Percentiles rank a stretch among this genome's conserved stretches.
These are phyloP conservation scores for Nannoperca obscura DNA, from an alignment of 2,797 vertebrate species.

Conservation along the genomic window DNA sequence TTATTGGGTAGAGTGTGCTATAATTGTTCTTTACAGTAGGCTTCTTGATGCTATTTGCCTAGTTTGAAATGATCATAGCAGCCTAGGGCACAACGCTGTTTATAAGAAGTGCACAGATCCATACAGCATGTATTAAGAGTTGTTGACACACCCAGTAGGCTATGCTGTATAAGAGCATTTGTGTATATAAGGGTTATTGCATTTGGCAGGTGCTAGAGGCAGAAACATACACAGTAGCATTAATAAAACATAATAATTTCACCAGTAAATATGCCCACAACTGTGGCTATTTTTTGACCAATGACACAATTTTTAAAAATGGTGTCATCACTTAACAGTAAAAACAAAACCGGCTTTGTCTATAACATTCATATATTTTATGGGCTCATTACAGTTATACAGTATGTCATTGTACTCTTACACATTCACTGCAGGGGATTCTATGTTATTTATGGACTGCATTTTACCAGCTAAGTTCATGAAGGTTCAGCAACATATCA, in stretches of 20 bases:
- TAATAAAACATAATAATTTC: not conserved
- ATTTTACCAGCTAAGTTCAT: slow-evolving; percentile 38
- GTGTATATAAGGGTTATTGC: slow-evolving; percentile 13
- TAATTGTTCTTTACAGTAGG: slow-evolving; percentile 19
- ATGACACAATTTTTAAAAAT: not conserved
- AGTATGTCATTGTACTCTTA: slow-evolving; percentile 19
- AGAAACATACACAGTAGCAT: not conserved
- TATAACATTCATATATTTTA: slow-evolving; percentile 32
- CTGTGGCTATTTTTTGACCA: not conserved
- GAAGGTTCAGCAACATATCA: slow-evolving; percentile 62
- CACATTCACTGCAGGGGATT: slow-evolving; percentile 18
- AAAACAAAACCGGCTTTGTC: not conserved
- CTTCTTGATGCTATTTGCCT: slow-evolving; percentile 40
- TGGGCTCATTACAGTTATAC: slow-evolving; percentile 24
- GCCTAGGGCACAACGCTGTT: slow-evolving; percentile 41
- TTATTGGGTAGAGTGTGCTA: slow-evolving; percentile 6
- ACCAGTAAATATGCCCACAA: not conserved
- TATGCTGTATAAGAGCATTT: slow-evolving; percentile 28
- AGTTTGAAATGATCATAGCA: slow-evolving; percentile 45
- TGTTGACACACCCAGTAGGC: slow-evolving; percentile 22
- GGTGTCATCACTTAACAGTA: not conserved
- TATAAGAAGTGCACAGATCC: slow-evolving; percentile 13
- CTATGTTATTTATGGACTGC: slow-evolving; percentile 47
- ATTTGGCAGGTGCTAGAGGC: slow-evolving; percentile 8
- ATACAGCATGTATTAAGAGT: slow-evolving; percentile 36